Percentiles rank a stretch among this genome's conserved stretches.
Evolutionary conservation across 2,888 invertebrate species (phyloP).

Genomic region (Dryomyza anilis): DNA sequence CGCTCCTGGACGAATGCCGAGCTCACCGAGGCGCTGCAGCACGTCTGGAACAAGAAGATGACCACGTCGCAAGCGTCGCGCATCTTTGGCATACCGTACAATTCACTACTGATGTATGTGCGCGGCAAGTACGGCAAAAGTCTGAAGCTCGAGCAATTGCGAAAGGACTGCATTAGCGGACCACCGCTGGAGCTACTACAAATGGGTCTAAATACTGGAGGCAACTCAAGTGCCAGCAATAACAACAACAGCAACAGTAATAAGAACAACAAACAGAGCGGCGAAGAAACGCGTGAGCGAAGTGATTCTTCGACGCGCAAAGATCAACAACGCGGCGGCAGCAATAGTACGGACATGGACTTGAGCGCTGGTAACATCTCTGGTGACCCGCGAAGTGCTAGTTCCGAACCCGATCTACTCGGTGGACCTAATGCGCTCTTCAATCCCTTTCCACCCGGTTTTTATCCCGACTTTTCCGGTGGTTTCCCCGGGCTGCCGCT

Average conservation of each 20-base stretch:
- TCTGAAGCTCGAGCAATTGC: conserved; percentile 82
- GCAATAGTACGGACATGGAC: conserved; percentile 38
- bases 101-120: conserved; percentile 89
- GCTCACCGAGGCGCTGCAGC: conserved; percentile 85
- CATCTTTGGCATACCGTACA: conserved; percentile 92
- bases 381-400: conserved; percentile 67
- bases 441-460: conserved; percentile 79
- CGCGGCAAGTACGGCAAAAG: conserved; percentile 93
- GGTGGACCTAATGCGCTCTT: conserved; percentile 71
- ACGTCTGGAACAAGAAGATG: conserved; percentile 96
- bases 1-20: conserved; percentile 92
- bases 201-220: conserved; percentile 62
- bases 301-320: neutral
- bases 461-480: conserved; percentile 81
- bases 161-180: conserved; percentile 86
- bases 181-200: conserved; percentile 73
- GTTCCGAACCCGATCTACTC: conserved; percentile 71
- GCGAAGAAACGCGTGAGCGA: conserved; percentile 30
- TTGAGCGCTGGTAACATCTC: conserved; percentile 42
- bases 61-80: conserved; percentile 90
- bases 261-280: conserved; percentile 33
- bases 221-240: conserved; percentile 9
- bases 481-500: conserved; percentile 80
- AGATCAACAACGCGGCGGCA: conserved; percentile 12
- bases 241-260: conserved; percentile 30